These are phyloP conservation scores for Tylochromis polylepis DNA, from an alignment of 2,113 vertebrate species.

Conservation along the genomic window DNA sequence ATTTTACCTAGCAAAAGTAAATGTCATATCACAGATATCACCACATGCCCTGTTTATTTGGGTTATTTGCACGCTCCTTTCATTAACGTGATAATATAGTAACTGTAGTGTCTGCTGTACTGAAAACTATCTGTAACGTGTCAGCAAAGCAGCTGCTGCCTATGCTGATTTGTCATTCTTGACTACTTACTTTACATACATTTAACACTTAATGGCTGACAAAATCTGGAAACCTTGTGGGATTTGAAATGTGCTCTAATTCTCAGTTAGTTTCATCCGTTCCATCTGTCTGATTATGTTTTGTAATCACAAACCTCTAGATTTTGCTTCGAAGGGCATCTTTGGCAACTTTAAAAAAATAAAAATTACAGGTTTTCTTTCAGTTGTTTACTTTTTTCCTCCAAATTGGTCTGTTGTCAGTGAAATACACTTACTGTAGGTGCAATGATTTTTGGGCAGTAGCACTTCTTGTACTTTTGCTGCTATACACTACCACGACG, in stretches of 20 bases:
- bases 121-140: neutral
- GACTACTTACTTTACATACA: neutral
- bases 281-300: neutral
- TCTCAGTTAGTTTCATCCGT: neutral
- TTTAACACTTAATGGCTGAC: neutral
- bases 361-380: neutral
- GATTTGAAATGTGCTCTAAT: neutral
- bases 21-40: neutral
- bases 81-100: neutral
- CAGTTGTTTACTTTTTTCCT: neutral
- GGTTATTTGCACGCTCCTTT: neutral
- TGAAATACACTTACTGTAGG: neutral
- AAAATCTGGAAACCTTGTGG: neutral
- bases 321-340: neutral
- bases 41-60: neutral
- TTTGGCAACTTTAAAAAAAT: neutral
- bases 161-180: neutral
- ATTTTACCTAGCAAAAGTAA: neutral
- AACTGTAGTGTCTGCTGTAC: no score
- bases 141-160: neutral
- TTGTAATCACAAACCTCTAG: neutral
- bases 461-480: neutral
- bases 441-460: neutral
- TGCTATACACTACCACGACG: neutral
- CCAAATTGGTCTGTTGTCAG: neutral